A percentile compares a stretch with the other conserved stretches of the same genome.
These are phyloP conservation scores for Zoanthus gigantus DNA, from an alignment of 92 coral and sea anemone species.

Conservation along the genomic window DNA sequence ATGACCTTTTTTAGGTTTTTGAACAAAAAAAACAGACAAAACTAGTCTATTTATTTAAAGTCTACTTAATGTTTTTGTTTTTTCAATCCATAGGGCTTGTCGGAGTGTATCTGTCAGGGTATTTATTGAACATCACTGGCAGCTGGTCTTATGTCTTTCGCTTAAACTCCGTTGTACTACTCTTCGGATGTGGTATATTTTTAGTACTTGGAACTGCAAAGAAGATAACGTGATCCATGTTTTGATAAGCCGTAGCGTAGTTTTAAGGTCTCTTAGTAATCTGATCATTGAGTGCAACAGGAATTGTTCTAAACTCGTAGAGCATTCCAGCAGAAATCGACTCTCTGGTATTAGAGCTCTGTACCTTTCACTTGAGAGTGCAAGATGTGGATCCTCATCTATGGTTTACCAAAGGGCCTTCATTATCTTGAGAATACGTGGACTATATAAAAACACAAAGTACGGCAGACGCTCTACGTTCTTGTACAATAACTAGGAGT, in stretches of 20 bases:
- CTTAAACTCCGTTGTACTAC: conserved; percentile 72
- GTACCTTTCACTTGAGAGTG: too few relatives aligned
- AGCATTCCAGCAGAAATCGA: neutral
- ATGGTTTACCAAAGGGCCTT: too few relatives aligned
- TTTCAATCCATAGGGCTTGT: conserved; percentile 73
- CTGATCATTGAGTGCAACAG: neutral
- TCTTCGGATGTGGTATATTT: conserved; percentile 79
- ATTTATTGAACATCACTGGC: conserved; percentile 74
- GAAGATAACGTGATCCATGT: conserved; percentile 58
- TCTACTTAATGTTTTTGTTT: neutral
- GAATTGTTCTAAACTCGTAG: neutral
- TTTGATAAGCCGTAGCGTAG: neutral
- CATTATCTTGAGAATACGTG: too few relatives aligned
- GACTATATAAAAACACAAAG: too few relatives aligned
- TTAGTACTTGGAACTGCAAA: conserved; percentile 84
- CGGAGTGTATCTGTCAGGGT: conserved; percentile 85
- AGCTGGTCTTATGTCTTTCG: conserved; percentile 87
- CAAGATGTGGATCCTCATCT: too few relatives aligned
- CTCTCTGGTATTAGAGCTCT: too few relatives aligned
- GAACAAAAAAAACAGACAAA: neutral
- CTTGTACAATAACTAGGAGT: too few relatives aligned
- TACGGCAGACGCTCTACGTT: too few relatives aligned
- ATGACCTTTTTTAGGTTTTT: neutral
- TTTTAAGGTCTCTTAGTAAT: neutral
- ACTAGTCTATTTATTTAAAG: neutral